Percentiles rank a stretch among this genome's conserved stretches.
Conservation (phyloP, 2,888 invertebrate genomes). For the Pegoplata infirma region DNA sequence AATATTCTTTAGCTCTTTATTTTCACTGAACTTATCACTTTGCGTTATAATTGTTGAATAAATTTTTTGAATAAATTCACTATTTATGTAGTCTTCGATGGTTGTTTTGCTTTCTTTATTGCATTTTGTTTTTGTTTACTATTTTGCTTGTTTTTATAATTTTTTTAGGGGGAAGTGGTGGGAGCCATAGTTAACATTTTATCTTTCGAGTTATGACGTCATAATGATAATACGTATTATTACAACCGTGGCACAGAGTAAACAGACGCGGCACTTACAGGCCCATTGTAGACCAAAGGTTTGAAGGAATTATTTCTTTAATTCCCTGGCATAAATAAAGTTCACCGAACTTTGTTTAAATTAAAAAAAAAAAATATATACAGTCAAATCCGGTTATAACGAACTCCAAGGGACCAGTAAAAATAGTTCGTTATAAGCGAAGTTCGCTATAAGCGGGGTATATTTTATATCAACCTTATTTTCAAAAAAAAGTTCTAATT, state of each 20-base stretch:
- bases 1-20: slow-evolving; percentile 8
- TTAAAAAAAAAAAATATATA: too few species aligned
- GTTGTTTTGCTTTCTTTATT: slow-evolving; percentile 47
- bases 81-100: slow-evolving; percentile 10
- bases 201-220: slow-evolving; percentile 60
- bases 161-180: background rate
- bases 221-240: background rate
- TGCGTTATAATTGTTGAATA: slow-evolving; percentile 65
- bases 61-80: slow-evolving; percentile 12
- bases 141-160: slow-evolving; percentile 39
- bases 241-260: background rate
- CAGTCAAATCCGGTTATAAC: too few species aligned
- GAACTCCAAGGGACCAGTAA: too few species aligned
- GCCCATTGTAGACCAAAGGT: too few species aligned
- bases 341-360: too few species aligned
- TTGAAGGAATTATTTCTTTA: too few species aligned
- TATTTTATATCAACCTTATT: too few species aligned
- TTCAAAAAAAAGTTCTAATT: too few species aligned
- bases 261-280: background rate
- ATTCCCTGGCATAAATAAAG: too few species aligned
- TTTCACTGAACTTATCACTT: slow-evolving; percentile 64
- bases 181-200: slow-evolving; percentile 5
- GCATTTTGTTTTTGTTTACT: slow-evolving; percentile 52
- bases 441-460: too few species aligned
- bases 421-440: too few species aligned